Base-by-base conservation (phyloP, 2,113 vertebrate genomes). In the Oceanodroma tethys region DNA sequence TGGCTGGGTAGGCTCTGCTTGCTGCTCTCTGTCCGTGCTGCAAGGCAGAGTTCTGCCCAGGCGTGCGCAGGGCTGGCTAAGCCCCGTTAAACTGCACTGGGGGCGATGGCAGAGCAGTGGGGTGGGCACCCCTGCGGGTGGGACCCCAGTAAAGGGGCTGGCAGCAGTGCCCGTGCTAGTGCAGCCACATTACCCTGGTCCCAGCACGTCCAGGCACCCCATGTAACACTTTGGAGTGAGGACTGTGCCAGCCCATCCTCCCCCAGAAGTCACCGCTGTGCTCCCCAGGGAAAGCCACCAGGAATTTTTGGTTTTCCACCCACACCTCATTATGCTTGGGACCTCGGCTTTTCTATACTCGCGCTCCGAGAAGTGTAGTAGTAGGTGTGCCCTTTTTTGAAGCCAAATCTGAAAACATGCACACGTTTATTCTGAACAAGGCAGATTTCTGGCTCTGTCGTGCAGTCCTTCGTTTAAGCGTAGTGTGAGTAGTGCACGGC, bases 391-490 rank as follows among this genome's bases (percentile, higher is more conserved):
- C 88, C 34, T 76, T 65, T 82, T 29, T 22, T 25, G 43, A 53
- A 88, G 88, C 32, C 16, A 17, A 56, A 13, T 58, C 66, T 63
- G 42, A 34, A 68, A 83, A 42, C 0, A 0, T 1, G 9, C 5
- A 0, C 27, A 7, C 2, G 16, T 72, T 82, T 68, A 16, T 72
- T 89, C 66, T 10, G 10, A 65, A 9, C 40, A 5, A 13, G 27
- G 50, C 58, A 17, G 16, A 5, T 58, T 79, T 42, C 73, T 88
- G 79, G 23, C 90, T 34, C 50, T 2, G 0, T 16, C 1, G 0
- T 6, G 2, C 50, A 0, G 65, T 43, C 63, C 62, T 56, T 11
- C 29, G 1, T 34, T 65, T 13, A 58, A 78, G 38, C 2, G 0
- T 1, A 19, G 19, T 2, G 6, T n/a, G 7, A 79, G 70, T 2